Conservation (phyloP, 2,888 invertebrate genomes). For the Cosmopolites sordidus region DNA sequence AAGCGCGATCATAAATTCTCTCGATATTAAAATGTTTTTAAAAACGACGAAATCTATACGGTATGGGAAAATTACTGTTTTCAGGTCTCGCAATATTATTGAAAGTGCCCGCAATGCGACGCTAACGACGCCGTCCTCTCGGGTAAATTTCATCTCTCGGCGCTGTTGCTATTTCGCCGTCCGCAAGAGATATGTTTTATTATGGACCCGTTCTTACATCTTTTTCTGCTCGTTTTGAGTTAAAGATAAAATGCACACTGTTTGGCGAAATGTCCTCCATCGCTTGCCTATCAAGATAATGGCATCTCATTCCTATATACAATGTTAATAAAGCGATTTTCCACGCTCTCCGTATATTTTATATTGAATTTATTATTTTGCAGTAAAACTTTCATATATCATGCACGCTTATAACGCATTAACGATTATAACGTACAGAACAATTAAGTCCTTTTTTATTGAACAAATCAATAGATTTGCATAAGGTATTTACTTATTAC, state of each 20-base stretch:
- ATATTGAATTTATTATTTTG: no score
- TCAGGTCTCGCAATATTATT: constrained; percentile 13
- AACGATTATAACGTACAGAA: no score
- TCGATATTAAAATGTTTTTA: constrained; percentile 13
- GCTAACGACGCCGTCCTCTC: constrained; percentile 9
- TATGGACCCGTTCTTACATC: not conserved
- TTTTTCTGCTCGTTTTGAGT: not conserved
- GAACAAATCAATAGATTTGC: no score
- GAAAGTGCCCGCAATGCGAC: constrained; percentile 16
- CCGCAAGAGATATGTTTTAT: not conserved
- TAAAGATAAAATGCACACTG: constrained; percentile 1
- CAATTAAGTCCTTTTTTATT: no score
- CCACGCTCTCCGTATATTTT: no score
- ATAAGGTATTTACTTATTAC: no score
- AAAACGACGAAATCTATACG: constrained; percentile 19
- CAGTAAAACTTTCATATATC: no score
- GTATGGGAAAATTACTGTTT: constrained; percentile 17
- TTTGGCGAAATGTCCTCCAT: not conserved
- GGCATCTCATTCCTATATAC: not conserved
- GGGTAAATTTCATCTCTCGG: constrained; percentile 13
- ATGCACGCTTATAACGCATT: no score
- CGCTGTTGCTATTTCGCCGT: constrained; percentile 4
- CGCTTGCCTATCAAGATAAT: not conserved
- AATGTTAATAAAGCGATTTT: no score
- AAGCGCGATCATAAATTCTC: constrained; percentile 7